Percentiles rank a stretch among this genome's conserved stretches.
phyloP scores from a whole-genome alignment of 2,888 invertebrate genomes.

The Gymnoscelis rufifasciata region DNA sequence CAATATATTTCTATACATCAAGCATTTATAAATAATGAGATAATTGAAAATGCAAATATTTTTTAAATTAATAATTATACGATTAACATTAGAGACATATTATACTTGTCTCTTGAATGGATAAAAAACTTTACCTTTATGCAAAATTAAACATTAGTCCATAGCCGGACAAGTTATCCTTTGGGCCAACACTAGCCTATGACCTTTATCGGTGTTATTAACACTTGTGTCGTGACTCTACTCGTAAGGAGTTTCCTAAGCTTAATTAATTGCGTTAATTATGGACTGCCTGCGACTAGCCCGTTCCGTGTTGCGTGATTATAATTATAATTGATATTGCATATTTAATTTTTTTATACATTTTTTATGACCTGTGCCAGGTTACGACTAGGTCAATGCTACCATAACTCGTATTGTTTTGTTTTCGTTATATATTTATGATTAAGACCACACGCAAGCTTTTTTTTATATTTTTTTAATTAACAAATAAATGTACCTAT shows the following conservation, averaged over 20 bases:
- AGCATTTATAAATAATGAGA: no score
- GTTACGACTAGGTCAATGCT: conserved; percentile 3
- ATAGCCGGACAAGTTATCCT: conserved; percentile 2
- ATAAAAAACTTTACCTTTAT: no score
- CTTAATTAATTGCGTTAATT: conserved; percentile 61
- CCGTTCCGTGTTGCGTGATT: conserved; percentile 30
- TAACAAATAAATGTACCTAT: no score
- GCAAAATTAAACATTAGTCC: no score
- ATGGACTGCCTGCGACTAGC: conserved; percentile 36
- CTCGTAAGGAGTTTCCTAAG: conserved; percentile 52
- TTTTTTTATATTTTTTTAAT: no score
- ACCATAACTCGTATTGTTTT: not conserved
- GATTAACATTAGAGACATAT: no score
- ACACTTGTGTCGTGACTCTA: conserved; percentile 51
- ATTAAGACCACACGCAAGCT: not conserved
- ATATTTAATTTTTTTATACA: conserved; percentile 23
- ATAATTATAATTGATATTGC: conserved; percentile 36
- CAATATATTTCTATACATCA: no score
- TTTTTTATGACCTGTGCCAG: not conserved
- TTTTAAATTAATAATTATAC: no score
- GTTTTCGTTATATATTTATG: not conserved
- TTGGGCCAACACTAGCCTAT: conserved; percentile 25
- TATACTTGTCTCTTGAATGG: no score
- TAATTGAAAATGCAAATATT: no score
- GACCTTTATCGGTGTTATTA: conserved; percentile 48